Evolutionary conservation across 2,113 vertebrate genomes (phyloP), one percentile per base, ranked within the genome.

Genomic region (Montifringilla adamsi): DNA sequence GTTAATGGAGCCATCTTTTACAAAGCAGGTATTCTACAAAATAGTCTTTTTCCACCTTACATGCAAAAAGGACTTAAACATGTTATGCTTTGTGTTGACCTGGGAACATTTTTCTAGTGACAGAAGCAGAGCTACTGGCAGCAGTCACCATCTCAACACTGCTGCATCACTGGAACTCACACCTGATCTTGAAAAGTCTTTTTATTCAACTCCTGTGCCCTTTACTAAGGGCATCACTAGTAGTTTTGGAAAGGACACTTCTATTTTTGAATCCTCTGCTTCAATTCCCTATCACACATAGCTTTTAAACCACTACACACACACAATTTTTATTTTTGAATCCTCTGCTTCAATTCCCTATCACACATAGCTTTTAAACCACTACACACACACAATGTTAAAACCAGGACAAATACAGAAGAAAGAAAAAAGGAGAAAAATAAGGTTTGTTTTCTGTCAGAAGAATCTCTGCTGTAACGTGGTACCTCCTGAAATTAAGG

Each of bases 391-490:
- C 3, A 27, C 0, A 41, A 19, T 50, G 83, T 87, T 72, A 53
- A 87, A 89, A 44, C 0, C 11, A 56, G 37, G 21, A 43, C 1
- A 73, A 76, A 62, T 35, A 64, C 4, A 37, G 35, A 6, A 33
- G 15, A 50, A 66, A 84, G 7, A 26, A 79, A 58, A 87, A 76
- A 77, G 24, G 28, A n/a, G 15, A 85, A 73, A 79, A 85, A 50
- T 8, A 44, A 77, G 6, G 11, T 52, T 92, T 94, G 6, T 27
- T 79, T 85, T 89, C 30, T 82, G 31, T 53, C 49, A 89, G 41
- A 82, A 21, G 28, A 63, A n/a, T 60, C 27, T 74, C 30, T 59
- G 33, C 5, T 21, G 2, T 26, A 75, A 89, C 0, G 0, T 17
- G 21, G 26, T 4, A 3, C 8, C 55, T 83, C 47, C 52, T 50